A percentile compares a stretch with the other conserved stretches of the same genome.
Evolutionary conservation across 2,797 vertebrate genomes (phyloP).

Genomic region (Siniperca undulata): DNA sequence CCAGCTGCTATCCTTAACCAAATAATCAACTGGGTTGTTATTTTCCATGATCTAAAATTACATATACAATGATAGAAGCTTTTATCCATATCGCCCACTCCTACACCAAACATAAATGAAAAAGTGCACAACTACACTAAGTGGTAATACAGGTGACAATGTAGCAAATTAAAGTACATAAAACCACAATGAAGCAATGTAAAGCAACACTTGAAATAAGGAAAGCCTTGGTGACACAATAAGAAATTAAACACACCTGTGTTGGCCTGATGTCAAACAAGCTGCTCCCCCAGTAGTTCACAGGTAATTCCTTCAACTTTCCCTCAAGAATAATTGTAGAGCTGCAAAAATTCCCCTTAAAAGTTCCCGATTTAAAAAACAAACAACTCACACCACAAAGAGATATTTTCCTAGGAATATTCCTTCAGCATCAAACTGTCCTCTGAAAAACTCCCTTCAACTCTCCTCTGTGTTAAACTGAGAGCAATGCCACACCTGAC

Average conservation of each 20-base stretch:
- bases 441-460: background rate
- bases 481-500: slow-evolving; percentile 54
- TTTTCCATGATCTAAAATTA: no score
- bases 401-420: background rate
- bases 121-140: background rate
- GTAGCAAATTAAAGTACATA: background rate
- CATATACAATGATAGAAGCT: background rate
- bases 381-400: background rate
- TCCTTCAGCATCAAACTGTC: background rate
- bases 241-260: slow-evolving; percentile 62
- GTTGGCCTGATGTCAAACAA: slow-evolving; percentile 3
- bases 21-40: background rate
- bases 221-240: background rate
- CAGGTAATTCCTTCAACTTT: slow-evolving; percentile 8
- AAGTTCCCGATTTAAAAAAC: background rate
- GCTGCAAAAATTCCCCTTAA: background rate
- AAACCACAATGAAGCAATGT: background rate
- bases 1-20: background rate
- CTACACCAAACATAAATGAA: rapidly evolving
- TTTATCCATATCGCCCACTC: background rate
- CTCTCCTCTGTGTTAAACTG: background rate
- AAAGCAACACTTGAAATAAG: background rate
- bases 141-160: background rate
- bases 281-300: slow-evolving; percentile 19
- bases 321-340: background rate